These are phyloP conservation scores for Porites rus DNA, from an alignment of 92 coral and sea anemone genomes.

Conservation along the genomic window DNA sequence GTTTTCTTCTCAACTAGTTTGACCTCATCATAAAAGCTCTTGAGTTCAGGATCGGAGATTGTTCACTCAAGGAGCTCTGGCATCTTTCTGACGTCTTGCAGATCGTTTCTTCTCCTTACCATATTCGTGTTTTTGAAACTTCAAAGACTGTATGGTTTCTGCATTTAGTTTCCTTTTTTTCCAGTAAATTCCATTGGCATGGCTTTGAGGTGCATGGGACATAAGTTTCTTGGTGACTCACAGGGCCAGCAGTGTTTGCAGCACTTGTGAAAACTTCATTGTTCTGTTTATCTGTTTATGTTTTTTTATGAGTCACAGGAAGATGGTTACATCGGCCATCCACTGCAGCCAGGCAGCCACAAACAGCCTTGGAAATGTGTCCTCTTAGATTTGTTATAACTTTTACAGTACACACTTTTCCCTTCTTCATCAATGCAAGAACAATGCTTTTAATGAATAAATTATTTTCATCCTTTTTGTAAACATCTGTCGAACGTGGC, in stretches of 20 bases:
- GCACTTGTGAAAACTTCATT: background rate
- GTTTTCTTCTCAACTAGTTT: conserved; percentile 22
- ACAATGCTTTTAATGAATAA: conserved; percentile 70
- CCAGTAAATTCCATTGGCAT: conserved; percentile 8
- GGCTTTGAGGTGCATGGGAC: conserved; percentile 22
- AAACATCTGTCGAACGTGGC: conserved; percentile 55
- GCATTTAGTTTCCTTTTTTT: conserved; percentile 4
- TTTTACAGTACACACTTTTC: conserved; percentile 40
- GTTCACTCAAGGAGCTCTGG: conserved; percentile 49
- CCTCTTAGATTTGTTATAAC: conserved; percentile 43
- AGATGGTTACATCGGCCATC: conserved; percentile 73
- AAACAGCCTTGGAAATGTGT: conserved; percentile 55
- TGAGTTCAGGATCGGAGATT: background rate
- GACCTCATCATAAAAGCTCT: background rate
- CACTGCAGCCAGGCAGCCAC: conserved; percentile 78
- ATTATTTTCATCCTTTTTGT: conserved; percentile 46
- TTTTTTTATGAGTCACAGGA: conserved; percentile 39
- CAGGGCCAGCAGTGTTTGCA: conserved; percentile 6
- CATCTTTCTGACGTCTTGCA: conserved; percentile 41
- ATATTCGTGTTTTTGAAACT: conserved; percentile 49
- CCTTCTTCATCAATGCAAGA: conserved; percentile 69
- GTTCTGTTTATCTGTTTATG: conserved; percentile 13
- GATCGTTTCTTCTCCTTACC: conserved; percentile 40
- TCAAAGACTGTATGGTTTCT: conserved; percentile 39
- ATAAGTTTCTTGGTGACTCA: background rate